phyloP scores from a whole-genome alignment of 2,113 vertebrate genomes.

The Labrus mixtus region DNA sequence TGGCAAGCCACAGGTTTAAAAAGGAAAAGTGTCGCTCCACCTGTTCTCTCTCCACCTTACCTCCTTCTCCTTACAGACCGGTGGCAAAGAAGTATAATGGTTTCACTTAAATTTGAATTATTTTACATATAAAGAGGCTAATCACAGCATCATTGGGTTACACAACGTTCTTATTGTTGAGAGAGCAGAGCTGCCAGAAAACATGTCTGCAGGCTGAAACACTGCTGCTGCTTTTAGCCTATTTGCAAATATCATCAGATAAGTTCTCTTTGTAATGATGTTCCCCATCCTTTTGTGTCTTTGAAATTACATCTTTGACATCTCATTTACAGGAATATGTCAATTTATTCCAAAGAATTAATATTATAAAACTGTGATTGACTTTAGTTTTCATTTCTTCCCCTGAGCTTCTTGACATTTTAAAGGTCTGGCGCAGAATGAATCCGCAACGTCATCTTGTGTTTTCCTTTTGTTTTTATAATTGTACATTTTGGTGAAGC shows the following conservation, averaged over 20 bases:
- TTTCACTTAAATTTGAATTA: no score
- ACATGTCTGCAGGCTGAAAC: neutral
- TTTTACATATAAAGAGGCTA: no score
- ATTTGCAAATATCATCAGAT: neutral
- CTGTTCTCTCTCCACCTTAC: no score
- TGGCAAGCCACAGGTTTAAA: no score
- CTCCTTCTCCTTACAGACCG: no score
- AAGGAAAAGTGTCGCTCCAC: no score
- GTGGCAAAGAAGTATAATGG: no score
- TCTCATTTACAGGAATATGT: neutral
- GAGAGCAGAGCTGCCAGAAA: conserved; percentile 13
- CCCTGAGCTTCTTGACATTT: neutral
- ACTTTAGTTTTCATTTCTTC: neutral
- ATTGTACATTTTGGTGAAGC: neutral
- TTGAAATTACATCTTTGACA: neutral
- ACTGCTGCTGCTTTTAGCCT: conserved; percentile 20
- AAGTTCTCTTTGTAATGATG: conserved; percentile 14
- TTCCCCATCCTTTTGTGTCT: conserved; percentile 1
- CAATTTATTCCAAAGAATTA: neutral
- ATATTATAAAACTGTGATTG: neutral
- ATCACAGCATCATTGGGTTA: no score
- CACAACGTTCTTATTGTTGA: neutral
- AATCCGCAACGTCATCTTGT: neutral
- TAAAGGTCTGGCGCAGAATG: neutral
- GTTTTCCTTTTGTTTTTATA: neutral